A percentile compares a stretch with the other conserved stretches of the same genome.
These are phyloP conservation scores for Drosophila mimetica DNA, from an alignment of 2,888 invertebrate genomes.

Conservation along the genomic window DNA sequence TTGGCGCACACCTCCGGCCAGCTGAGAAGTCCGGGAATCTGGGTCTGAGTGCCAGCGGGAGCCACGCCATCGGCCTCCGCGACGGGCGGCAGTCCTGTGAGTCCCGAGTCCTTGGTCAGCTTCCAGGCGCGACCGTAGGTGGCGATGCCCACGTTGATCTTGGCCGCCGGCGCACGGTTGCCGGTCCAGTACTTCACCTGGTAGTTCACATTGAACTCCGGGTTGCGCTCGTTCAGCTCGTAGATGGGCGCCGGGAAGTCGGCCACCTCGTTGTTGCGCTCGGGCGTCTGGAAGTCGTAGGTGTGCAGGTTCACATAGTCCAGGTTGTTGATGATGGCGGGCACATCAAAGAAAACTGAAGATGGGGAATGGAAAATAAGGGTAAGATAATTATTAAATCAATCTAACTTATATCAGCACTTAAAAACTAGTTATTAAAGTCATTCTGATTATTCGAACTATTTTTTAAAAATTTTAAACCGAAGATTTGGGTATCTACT, in stretches of 20 bases:
- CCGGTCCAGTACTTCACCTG: constrained; percentile 88
- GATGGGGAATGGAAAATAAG: too few relatives aligned
- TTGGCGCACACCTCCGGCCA: constrained; percentile 93
- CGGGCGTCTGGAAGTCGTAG: constrained; percentile 91
- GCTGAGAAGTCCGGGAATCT: constrained; percentile 89
- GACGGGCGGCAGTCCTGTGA: constrained; percentile 91
- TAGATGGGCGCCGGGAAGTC: constrained; percentile 91
- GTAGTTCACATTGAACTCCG: constrained; percentile 88
- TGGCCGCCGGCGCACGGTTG: constrained; percentile 87
- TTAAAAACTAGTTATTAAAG: too few relatives aligned
- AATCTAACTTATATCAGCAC: too few relatives aligned
- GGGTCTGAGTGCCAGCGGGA: constrained; percentile 89
- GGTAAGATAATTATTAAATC: too few relatives aligned
- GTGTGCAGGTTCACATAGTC: constrained; percentile 92
- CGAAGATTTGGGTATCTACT: too few relatives aligned
- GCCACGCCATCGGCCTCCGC: constrained; percentile 89
- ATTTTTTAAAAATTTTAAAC: too few relatives aligned
- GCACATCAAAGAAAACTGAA: constrained; percentile 90
- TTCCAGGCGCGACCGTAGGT: constrained; percentile 92
- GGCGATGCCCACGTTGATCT: constrained; percentile 89
- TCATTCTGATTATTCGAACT: too few relatives aligned
- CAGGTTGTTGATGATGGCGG: constrained; percentile 89
- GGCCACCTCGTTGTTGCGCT: constrained; percentile 90
- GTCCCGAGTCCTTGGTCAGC: constrained; percentile 89
- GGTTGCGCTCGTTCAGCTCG: constrained; percentile 89